Base-by-base conservation (phyloP, 2,797 vertebrate species). In the Anomalospiza imberbis region DNA sequence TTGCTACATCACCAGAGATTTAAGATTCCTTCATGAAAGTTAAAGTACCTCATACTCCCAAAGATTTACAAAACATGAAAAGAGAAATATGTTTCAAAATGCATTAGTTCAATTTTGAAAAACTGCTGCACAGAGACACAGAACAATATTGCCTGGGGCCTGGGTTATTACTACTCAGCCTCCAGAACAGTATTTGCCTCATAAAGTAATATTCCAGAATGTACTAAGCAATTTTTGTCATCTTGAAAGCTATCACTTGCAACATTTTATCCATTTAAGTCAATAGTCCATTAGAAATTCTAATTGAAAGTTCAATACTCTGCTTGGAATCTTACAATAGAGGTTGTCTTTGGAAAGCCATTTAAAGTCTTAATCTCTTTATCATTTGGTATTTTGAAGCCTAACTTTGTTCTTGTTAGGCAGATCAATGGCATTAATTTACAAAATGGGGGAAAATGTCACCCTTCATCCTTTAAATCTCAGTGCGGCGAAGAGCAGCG, bases 211-310 rank as follows among this genome's bases (percentile, higher is more conserved):
- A 98, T 97, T 97, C 97, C 95, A 96, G 96, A 97, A 97, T 26
- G 95, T 96, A 98, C 97, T 93, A 97, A 96, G 98, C 97, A 98
- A 98, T 98, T 98, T 98, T 97, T 97, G 97, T 97, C 98, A 98
- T 98, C 98, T 98, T 97, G 98, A 98, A 97, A 98, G 98, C 98
- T 97, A 98, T 97, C 96, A 96, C 97, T 98, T 98, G 98, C 98
- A 98, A 98, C 98, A 98, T 99, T 99, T 98, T 98, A 99, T 98
- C 98, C 98, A 99, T 99, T 99, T 98, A 98, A 98, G 98, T 99
- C 99, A 98, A 99, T 99, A 99, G 98, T 95, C 98, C 98, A 98
- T 99, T 99, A 99, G 98, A 99, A 99, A 99, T 99, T 99, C 98
- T 99, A 99, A 99, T 99, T 99, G 98, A 98, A 99, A 98, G 98